Evolutionary conservation across 2,797 vertebrate genomes (phyloP), one percentile per base, ranked within the genome.

Genomic region (Cichlasoma orientale): DNA sequence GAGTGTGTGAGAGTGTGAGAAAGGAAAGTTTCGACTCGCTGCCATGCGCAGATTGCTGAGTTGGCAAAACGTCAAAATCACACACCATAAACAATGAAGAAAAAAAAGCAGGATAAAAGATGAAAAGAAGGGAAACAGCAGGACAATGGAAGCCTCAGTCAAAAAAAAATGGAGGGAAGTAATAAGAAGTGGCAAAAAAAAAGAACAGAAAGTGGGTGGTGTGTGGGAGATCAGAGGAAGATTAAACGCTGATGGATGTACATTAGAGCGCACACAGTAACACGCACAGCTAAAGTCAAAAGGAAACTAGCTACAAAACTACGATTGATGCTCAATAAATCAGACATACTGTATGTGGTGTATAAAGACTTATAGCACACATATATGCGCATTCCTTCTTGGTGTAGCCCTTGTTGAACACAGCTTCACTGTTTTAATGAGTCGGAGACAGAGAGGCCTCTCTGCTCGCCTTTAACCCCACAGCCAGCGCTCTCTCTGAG

Each of bases 381-480:
- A 87, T 61, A 87, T 61, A 61, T 68, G 71, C 82, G 72, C 84
- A 90, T 84, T 86, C 79, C 70, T 70, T 66, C 70, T 74, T 59
- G 59, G 19, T 80, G 78, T 71, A 52, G 82, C 85, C 86, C 84
- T 74, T 80, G 55, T 77, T 54, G 77, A 92, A 89, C 88, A 90
- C 89, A 92, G 91, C 84, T 53, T 72, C 84, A 77, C 82, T 90
- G 90, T 92, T 85, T 79, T 86, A 90, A 83, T 61, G 69, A 86
- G 86, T 81, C 74, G 47, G 81, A 85, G 81, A 92, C 86, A 91
- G 90, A 89, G 89, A 63, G 84, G 86, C 82, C 89, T 92, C 86
- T 93, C 90, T 92, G 80, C 88, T 86, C 82, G 47, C 76, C 69
- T 33, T 82, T 73, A 80, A 59, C 85, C 81, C 75, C 63, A 44